Evolutionary conservation across 2,797 vertebrate genomes (phyloP).

Genomic region (Acanthurus leucopareius): DNA sequence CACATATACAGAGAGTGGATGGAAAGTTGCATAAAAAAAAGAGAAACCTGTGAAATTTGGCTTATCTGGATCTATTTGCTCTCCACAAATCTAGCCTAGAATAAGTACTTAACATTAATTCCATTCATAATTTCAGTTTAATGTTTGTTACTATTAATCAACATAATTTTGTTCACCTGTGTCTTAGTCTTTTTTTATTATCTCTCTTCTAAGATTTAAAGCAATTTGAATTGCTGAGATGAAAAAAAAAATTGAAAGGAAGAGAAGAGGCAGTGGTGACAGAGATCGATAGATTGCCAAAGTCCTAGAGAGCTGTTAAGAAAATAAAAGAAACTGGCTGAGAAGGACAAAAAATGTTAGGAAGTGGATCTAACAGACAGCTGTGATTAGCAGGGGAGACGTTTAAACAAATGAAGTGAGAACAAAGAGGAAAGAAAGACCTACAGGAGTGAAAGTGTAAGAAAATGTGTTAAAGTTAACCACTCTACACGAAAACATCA

Average conservation of each 20-base stretch:
- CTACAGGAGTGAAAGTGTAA: constrained; percentile 25
- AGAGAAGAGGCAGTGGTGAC: not conserved
- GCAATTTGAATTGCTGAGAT: constrained; percentile 11
- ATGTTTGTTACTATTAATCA: not conserved
- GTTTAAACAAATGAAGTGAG: constrained; percentile 12
- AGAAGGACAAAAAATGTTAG: constrained; percentile 36
- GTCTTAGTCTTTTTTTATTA: not conserved
- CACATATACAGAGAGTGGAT: constrained; percentile 9
- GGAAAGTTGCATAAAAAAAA: constrained; percentile 9
- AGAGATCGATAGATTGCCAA: constrained; percentile 32
- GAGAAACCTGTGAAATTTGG: not conserved
- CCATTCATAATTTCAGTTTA: not conserved
- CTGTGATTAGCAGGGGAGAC: constrained; percentile 12
- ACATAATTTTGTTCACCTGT: not conserved
- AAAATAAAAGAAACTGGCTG: constrained; percentile 36
- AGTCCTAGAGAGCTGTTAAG: constrained; percentile 30
- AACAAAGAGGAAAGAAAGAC: constrained; percentile 17
- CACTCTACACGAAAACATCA: constrained; percentile 68
- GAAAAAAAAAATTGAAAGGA: constrained; percentile 32
- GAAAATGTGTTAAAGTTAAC: constrained; percentile 75
- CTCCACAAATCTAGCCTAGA: not conserved
- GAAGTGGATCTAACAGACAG: constrained; percentile 18
- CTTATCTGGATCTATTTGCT: not conserved
- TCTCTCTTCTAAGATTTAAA: constrained; percentile 21
- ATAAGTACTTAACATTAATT: not conserved